phyloP scores from a whole-genome alignment of 2,797 vertebrate genomes.

The Gymnothorax javanicus region DNA sequence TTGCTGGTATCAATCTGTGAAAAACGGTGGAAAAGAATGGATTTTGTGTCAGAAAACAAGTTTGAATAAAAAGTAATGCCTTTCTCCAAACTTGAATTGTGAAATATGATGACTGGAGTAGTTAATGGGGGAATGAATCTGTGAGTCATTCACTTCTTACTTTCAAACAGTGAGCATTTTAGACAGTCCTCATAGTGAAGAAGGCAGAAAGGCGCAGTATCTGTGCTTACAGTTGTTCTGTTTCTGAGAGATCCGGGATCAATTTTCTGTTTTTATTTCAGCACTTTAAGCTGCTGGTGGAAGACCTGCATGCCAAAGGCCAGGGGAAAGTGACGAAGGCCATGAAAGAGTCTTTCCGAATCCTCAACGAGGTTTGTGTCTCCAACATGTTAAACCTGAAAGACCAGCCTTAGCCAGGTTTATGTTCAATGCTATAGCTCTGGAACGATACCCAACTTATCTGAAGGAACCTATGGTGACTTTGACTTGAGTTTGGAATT shows the following conservation, averaged over 20 bases:
- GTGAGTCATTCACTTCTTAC: not conserved
- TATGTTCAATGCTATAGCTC: not conserved
- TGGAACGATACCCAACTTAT: not conserved
- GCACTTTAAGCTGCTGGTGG: slow-evolving; percentile 94
- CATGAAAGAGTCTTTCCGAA: slow-evolving; percentile 89
- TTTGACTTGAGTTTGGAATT: not conserved
- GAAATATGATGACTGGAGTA: no score
- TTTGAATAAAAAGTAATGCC: no score
- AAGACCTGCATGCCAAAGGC: slow-evolving; percentile 87
- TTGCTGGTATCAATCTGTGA: no score
- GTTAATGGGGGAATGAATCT: not conserved
- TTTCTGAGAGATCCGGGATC: not conserved
- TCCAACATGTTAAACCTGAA: not conserved
- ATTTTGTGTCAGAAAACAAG: no score
- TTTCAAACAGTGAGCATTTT: not conserved
- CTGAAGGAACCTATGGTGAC: no score
- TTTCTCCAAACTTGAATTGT: no score
- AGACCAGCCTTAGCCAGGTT: not conserved
- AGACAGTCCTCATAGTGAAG: not conserved
- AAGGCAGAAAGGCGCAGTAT: not conserved
- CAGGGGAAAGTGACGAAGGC: slow-evolving; percentile 88
- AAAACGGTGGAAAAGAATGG: no score
- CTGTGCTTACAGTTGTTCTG: not conserved
- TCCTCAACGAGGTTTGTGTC: slow-evolving; percentile 83
- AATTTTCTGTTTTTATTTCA: slow-evolving; percentile 48